These are phyloP conservation scores for Xestia c-nigrum DNA, from an alignment of 2,888 invertebrate genomes.

Conservation along the genomic window DNA sequence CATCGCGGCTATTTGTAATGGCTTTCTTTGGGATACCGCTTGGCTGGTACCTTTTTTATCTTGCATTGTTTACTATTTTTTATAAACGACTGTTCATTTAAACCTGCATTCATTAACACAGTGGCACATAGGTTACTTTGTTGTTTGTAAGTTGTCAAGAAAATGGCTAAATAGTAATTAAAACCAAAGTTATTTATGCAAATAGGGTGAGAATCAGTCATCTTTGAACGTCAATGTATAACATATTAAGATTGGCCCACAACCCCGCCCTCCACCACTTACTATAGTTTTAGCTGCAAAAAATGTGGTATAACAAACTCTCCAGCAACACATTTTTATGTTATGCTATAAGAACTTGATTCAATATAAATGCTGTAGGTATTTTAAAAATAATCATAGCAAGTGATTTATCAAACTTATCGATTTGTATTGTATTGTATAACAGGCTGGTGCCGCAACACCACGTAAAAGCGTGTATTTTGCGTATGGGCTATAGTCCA, in stretches of 20 bases:
- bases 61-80: neutral
- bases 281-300: neutral
- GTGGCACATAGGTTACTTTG: neutral
- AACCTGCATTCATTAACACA: neutral
- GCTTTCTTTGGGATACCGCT: neutral
- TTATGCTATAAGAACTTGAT: neutral
- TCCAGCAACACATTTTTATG: neutral
- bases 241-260: neutral
- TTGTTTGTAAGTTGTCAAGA: neutral
- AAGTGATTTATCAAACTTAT: too few relatives aligned
- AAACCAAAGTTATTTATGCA: neutral
- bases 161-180: neutral
- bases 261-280: neutral
- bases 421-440: too few relatives aligned
- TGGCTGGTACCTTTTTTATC: neutral
- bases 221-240: neutral
- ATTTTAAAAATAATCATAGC: neutral
- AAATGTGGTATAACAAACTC: neutral
- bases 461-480: too few relatives aligned
- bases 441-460: too few relatives aligned
- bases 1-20: constrained; percentile 6
- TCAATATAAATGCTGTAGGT: neutral
- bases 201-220: neutral
- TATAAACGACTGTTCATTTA: neutral
- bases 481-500: too few relatives aligned